phyloP scores from a whole-genome alignment of 2,113 vertebrate genomes.

The Gila orcuttii region DNA sequence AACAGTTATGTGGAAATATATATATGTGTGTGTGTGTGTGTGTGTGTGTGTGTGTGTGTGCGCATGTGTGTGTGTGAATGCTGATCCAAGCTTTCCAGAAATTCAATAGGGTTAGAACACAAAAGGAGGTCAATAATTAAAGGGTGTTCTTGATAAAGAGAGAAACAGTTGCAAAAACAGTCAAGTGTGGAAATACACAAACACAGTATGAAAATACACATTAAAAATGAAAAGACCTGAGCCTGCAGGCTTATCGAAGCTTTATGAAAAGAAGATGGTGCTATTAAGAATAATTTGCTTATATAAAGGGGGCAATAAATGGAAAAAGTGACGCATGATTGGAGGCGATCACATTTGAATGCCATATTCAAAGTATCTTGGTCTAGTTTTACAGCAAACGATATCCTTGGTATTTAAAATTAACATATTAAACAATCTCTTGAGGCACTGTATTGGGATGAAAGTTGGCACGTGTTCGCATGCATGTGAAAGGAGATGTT shows the following conservation, averaged over 20 bases:
- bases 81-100: neutral
- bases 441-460: neutral
- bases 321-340: neutral
- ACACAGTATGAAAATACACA: neutral
- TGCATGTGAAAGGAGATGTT: neutral
- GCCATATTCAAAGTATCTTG: constrained; percentile 24
- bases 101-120: neutral
- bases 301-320: constrained; percentile 12
- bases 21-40: neutral
- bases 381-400: neutral
- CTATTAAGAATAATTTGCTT: neutral
- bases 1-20: neutral
- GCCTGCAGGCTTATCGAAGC: constrained; percentile 2
- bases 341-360: constrained; percentile 21
- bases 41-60: too few relatives aligned
- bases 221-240: neutral
- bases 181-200: constrained; percentile 19
- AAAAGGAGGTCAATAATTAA: neutral
- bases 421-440: neutral
- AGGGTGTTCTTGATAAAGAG: neutral
- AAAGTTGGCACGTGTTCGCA: neutral
- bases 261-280: constrained; percentile 21
- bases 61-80: neutral
- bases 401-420: neutral
- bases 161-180: constrained; percentile 16